phyloP scores from a whole-genome alignment of 2,797 vertebrate genomes.

The Heterohyrax brucei region DNA sequence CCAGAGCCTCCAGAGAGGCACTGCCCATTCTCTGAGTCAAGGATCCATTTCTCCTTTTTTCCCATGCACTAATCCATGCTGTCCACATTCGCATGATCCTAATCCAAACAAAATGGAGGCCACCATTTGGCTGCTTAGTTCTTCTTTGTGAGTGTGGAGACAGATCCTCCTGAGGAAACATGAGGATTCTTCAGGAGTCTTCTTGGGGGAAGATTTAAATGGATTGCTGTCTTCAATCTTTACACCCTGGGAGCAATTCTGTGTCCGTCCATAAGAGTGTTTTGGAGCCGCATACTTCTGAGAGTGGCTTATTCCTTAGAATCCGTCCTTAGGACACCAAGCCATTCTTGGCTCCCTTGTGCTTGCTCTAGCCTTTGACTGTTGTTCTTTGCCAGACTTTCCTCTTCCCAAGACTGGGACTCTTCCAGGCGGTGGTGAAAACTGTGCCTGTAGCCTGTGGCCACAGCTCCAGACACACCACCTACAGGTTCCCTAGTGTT shows the following conservation, averaged over 20 bases:
- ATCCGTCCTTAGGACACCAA: slow-evolving; percentile 7
- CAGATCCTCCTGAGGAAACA: slow-evolving; percentile 41
- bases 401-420: slow-evolving; percentile 23
- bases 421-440: slow-evolving; percentile 68
- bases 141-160: slow-evolving; percentile 56
- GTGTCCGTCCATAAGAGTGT: not conserved
- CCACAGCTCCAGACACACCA: slow-evolving; percentile 24
- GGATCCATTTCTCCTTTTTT: not conserved
- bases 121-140: slow-evolving; percentile 3
- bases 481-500: not conserved
- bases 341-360: slow-evolving; percentile 21
- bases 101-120: slow-evolving; percentile 9
- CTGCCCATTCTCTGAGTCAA: slow-evolving; percentile 36
- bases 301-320: slow-evolving; percentile 41
- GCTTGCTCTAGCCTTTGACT: slow-evolving; percentile 42
- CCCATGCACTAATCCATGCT: not conserved
- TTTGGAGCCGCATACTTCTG: slow-evolving; percentile 29
- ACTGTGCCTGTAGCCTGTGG: slow-evolving; percentile 64
- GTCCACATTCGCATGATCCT: not conserved
- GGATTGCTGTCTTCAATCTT: slow-evolving; percentile 52
- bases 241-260: slow-evolving; percentile 54
- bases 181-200: slow-evolving; percentile 53
- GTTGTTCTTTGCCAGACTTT: not conserved
- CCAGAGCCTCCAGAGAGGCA: not conserved
- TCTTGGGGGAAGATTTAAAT: slow-evolving; percentile 41